phyloP scores from a whole-genome alignment of 1,140 invertebrate genomes.

The Stegodyphus mimosarum region DNA sequence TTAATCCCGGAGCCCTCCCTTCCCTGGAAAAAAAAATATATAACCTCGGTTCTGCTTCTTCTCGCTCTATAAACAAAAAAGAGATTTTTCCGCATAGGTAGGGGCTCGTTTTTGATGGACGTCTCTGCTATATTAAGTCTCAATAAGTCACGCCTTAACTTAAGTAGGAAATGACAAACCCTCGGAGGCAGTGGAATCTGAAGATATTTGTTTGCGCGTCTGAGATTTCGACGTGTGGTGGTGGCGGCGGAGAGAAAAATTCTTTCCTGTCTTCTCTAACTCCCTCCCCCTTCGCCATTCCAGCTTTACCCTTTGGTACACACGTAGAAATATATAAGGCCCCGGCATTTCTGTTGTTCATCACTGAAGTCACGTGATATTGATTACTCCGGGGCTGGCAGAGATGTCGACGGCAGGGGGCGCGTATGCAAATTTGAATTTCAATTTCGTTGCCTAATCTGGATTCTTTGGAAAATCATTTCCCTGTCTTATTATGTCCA shows the following conservation, averaged over 20 bases:
- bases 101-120: constrained; percentile 38
- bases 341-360: constrained; percentile 18
- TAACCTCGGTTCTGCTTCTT: neutral
- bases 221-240: constrained; percentile 33
- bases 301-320: constrained; percentile 1
- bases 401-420: neutral
- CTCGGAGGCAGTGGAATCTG: constrained; percentile 45
- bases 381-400: constrained; percentile 8
- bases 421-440: neutral
- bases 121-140: constrained; percentile 46
- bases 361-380: constrained; percentile 11
- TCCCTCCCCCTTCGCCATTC: neutral
- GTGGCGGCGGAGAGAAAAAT: constrained; percentile 8
- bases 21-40: constrained; percentile 8
- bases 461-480: neutral
- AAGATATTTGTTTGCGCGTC: constrained; percentile 48
- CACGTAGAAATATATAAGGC: neutral
- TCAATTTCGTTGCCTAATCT: neutral
- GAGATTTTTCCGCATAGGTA: constrained; percentile 24
- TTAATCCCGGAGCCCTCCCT: constrained; percentile 17
- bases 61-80: constrained; percentile 44
- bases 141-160: constrained; percentile 52
- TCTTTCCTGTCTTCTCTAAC: constrained; percentile 1
- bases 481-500: too few relatives aligned
- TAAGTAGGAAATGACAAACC: constrained; percentile 51